Percentiles rank a stretch among this genome's conserved stretches.
Conservation (phyloP, 2,113 vertebrate genomes). For the Rhegmatorhina hoffmannsi region DNA sequence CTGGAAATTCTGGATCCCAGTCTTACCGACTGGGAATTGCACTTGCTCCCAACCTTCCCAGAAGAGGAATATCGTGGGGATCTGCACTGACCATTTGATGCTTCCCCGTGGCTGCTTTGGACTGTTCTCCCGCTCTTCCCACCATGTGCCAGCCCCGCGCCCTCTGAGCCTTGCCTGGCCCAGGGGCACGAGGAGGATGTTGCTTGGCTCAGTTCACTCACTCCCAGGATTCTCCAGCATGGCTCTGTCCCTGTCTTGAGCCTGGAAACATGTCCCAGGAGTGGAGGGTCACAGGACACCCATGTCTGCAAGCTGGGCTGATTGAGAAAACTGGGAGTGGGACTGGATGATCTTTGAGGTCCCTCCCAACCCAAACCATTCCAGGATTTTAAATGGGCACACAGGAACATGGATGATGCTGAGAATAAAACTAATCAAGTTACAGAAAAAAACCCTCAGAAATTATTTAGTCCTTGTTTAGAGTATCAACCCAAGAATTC, state of each 20-base stretch:
- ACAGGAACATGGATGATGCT: background rate
- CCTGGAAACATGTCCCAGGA: accelerated
- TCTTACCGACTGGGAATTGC: background rate
- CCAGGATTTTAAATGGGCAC: background rate
- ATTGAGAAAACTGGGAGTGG: background rate
- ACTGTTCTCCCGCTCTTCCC: background rate
- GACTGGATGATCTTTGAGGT: background rate
- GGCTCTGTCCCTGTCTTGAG: background rate
- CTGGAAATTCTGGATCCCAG: background rate
- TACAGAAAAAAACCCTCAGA: background rate
- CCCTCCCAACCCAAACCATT: background rate
- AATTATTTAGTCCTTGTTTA: background rate
- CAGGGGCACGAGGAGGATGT: background rate
- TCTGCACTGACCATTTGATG: background rate
- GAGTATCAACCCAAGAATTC: background rate
- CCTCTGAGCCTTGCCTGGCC: background rate
- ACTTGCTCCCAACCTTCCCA: background rate
- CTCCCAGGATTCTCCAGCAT: accelerated
- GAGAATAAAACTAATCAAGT: background rate
- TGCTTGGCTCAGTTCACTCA: background rate
- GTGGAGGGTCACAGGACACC: background rate
- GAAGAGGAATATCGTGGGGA: background rate
- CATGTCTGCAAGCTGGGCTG: background rate
- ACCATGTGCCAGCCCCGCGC: accelerated
- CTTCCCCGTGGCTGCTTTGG: background rate